phyloP scores from a whole-genome alignment of 2,888 invertebrate genomes.

The Sesia apiformis region DNA sequence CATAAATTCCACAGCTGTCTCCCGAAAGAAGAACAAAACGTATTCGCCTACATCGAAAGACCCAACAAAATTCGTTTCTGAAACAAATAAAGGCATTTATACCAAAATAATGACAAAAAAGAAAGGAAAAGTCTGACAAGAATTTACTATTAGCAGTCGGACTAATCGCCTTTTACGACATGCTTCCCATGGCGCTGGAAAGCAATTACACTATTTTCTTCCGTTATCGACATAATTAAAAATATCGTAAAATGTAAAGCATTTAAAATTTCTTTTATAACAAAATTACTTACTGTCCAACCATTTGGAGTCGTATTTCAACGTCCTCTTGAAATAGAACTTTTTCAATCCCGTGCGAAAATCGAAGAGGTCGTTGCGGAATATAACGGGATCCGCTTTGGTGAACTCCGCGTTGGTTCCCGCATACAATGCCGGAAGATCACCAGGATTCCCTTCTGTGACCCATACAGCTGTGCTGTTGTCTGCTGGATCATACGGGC shows the following conservation, averaged over 20 bases:
- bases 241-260: not conserved
- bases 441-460: slow-evolving; percentile 79
- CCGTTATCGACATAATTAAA: too few relatives aligned
- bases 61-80: slow-evolving; percentile 83
- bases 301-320: slow-evolving; percentile 83
- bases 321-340: slow-evolving; percentile 78
- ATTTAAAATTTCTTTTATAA: not conserved
- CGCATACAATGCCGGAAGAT: slow-evolving; percentile 78
- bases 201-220: not conserved
- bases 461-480: slow-evolving; percentile 85
- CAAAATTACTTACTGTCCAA: slow-evolving; percentile 77
- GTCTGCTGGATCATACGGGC: slow-evolving; percentile 82
- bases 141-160: too few relatives aligned
- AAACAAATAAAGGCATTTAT: slow-evolving; percentile 22
- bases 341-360: slow-evolving; percentile 74
- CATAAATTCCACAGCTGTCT: slow-evolving; percentile 80
- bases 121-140: too few relatives aligned
- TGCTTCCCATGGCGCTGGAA: too few relatives aligned
- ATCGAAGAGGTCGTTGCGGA: slow-evolving; percentile 79
- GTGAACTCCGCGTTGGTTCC: slow-evolving; percentile 84
- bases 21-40: slow-evolving; percentile 83
- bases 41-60: slow-evolving; percentile 80
- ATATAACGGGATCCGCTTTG: slow-evolving; percentile 82
- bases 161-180: too few relatives aligned
- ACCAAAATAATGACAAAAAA: too few relatives aligned